Evolutionary conservation across 1,140 invertebrate genomes (phyloP).

Genomic region (Pseudomyrmex cubaensis): DNA sequence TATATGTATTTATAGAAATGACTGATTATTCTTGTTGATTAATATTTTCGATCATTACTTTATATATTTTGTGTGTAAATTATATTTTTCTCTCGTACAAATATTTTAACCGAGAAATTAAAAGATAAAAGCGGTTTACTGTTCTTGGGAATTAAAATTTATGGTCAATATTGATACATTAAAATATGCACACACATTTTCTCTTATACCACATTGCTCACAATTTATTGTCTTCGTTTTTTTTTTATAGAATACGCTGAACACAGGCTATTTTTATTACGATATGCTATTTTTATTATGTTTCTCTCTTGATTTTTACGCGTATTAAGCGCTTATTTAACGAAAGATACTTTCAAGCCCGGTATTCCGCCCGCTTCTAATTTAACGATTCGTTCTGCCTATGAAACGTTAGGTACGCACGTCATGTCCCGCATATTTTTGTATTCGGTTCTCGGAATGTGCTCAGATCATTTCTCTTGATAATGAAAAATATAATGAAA

Average conservation of each 20-base stretch:
- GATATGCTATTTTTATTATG: slow-evolving; percentile 59
- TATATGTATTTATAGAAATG: no score
- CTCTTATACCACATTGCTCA: no score
- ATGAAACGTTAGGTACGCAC: slow-evolving; percentile 14
- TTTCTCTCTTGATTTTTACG: slow-evolving; percentile 56
- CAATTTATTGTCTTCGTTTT: no score
- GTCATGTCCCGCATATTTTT: slow-evolving; percentile 26
- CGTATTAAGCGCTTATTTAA: slow-evolving; percentile 62
- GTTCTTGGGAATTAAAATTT: neutral
- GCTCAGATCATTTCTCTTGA: neutral
- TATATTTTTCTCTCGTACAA: no score
- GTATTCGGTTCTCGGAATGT: neutral
- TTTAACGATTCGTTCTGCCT: slow-evolving; percentile 25
- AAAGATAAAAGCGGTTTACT: neutral
- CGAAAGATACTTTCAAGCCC: slow-evolving; percentile 65
- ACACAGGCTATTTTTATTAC: no score
- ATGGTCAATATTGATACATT: slow-evolving; percentile 48
- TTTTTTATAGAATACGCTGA: no score
- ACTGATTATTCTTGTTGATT: no score
- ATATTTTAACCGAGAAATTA: no score
- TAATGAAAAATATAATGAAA: no score
- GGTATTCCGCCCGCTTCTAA: slow-evolving; percentile 36
- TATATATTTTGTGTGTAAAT: no score
- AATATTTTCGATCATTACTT: no score
- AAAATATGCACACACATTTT: no score